Percentiles rank a stretch among this genome's conserved stretches.
These are phyloP conservation scores for Trissolcus japonicus DNA, from an alignment of 2,888 invertebrate species.

Conservation along the genomic window DNA sequence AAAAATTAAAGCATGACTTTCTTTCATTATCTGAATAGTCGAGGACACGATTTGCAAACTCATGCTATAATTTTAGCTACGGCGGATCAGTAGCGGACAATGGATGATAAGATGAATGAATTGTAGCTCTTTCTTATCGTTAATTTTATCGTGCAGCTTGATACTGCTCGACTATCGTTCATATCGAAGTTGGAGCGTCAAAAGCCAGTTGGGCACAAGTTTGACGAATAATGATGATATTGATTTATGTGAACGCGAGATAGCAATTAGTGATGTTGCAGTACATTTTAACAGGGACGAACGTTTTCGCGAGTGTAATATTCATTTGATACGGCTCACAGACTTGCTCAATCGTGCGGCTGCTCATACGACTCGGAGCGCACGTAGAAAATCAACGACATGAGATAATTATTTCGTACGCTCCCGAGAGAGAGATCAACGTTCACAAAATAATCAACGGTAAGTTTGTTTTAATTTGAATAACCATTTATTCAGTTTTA, in stretches of 20 bases:
- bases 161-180: conserved; percentile 1
- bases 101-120: conserved; percentile 24
- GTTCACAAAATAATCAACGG: no score
- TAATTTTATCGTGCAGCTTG: conserved; percentile 9
- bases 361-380: conserved; percentile 12
- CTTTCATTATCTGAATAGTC: conserved; percentile 2
- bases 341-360: conserved; percentile 14
- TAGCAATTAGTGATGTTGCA: conserved; percentile 7
- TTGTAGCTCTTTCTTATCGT: no score
- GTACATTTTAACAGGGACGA: conserved; percentile 3
- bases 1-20: conserved; percentile 43
- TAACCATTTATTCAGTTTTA: no score
- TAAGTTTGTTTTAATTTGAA: no score
- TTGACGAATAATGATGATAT: conserved; percentile 5
- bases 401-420: conserved; percentile 5
- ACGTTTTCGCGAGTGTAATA: conserved; percentile 15
- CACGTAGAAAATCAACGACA: conserved; percentile 37
- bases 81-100: conserved; percentile 1
- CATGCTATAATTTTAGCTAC: conserved; percentile 23
- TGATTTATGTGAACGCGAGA: conserved; percentile 6
- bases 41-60: background rate
- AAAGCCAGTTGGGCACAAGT: conserved; percentile 9
- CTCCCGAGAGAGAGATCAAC: no score
- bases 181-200: no score
- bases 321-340: conserved; percentile 22